Base-by-base conservation (phyloP, 1,140 invertebrate species). In the Cherax destructor region DNA sequence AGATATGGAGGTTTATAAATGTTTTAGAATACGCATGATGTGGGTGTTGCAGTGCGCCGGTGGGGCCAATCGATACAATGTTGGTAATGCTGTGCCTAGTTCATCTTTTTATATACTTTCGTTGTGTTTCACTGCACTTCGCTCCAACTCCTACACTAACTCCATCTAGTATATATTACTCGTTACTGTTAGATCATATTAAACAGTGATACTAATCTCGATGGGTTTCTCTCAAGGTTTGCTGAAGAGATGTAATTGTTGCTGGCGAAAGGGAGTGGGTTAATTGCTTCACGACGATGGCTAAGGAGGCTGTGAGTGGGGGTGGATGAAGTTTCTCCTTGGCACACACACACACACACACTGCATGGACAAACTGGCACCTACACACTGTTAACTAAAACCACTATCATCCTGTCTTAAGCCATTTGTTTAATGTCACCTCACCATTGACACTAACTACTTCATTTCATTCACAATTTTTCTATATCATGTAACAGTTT, bases 31-130 rank as follows among this genome's bases (percentile, higher is more conserved):
- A 50, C 78, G 78, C 78, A 80, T 9, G 13, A 74, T 50, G 65
- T 41, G n/a, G 5, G n/a, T 65, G 69, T 49, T 74, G 13, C 47
- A 65, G 50, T 50, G 83, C 83, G 47, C n/a, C 61, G 65, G 24
- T 41, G 49, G 61, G 41, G 83, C 83, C 65, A 85, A 85, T 85
- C 83, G 83, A 85, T 85, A 85, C 83, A 9, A 41, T 47, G 61
- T 84, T 61, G 49, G n/a, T n/a, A n/a, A n/a, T n/a, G n/a, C n/a
- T n/a, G n/a, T 79, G 41, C 76, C 49, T 78, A 21, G 61, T 78
- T 16, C 78, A 50, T 5, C 50, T n/a, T 30, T 80, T 80, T 50
- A 52, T 50, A 80, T 4, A 18, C 6, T 30, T 80, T 80, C 78
- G 50, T 52, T 21, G 16, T 7, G 7, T 80, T 80, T 56, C 78